A percentile compares a stretch with the other conserved stretches of the same genome.
These are phyloP conservation scores for Plestiodon gilberti DNA, from an alignment of 2,113 vertebrate genomes.

Conservation along the genomic window DNA sequence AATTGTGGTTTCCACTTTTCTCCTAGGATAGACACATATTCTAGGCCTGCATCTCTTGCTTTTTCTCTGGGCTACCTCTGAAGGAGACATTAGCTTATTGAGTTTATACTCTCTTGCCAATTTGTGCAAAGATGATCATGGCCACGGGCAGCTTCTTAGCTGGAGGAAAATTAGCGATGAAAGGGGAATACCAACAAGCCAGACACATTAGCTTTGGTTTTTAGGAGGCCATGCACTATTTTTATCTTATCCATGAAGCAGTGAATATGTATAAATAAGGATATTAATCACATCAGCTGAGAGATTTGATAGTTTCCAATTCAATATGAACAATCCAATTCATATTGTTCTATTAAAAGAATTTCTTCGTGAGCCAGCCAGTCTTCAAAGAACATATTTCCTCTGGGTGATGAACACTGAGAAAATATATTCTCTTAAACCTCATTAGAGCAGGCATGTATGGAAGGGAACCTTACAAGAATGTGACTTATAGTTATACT, in stretches of 20 bases:
- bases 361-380: not conserved
- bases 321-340: not conserved
- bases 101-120: accelerated
- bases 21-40: slow-evolving; percentile 16
- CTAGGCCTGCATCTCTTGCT: slow-evolving; percentile 9
- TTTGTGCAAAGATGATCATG: not conserved
- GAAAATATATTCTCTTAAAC: not conserved
- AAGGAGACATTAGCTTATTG: slow-evolving; percentile 4
- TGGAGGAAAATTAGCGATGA: not conserved
- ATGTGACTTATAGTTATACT: not conserved
- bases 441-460: not conserved
- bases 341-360: not conserved
- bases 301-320: not conserved
- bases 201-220: not conserved
- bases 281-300: not conserved
- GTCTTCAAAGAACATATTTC: not conserved
- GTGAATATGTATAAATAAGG: not conserved
- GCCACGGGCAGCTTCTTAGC: not conserved
- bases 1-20: not conserved
- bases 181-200: not conserved
- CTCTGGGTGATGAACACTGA: not conserved
- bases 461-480: not conserved
- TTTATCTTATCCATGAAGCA: slow-evolving; percentile 38
- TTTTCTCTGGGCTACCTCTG: not conserved
- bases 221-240: not conserved